phyloP scores from a whole-genome alignment of 2,797 vertebrate genomes.

The Sebastes taczanowskii region DNA sequence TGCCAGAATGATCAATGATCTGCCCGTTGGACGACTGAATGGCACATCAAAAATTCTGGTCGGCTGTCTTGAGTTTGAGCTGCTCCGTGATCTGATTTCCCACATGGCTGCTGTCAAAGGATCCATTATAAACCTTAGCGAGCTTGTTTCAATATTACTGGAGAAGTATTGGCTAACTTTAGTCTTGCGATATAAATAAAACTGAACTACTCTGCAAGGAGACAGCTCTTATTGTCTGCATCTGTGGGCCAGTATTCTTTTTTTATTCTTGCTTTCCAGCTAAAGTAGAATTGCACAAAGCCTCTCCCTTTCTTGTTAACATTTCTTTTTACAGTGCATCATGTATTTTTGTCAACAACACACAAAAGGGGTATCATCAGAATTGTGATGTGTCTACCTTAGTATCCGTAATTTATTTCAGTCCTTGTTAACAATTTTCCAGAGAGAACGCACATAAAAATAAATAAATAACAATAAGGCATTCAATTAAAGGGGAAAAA shows the following conservation, averaged over 20 bases:
- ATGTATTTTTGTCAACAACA: not conserved
- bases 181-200: not conserved
- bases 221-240: not conserved
- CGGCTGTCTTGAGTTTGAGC: not conserved
- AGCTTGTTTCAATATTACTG: conserved; percentile 7
- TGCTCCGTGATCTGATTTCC: not conserved
- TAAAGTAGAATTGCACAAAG: not conserved
- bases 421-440: not conserved
- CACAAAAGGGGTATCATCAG: not conserved
- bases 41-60: not conserved
- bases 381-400: not conserved
- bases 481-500: not conserved
- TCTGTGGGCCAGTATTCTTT: not conserved
- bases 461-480: not conserved
- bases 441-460: not conserved
- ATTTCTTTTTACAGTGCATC: not conserved
- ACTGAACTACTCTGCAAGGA: not conserved
- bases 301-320: not conserved
- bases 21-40: not conserved
- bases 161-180: not conserved
- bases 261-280: not conserved
- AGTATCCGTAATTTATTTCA: not conserved
- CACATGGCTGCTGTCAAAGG: conserved; percentile 1
- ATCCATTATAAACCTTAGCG: not conserved
- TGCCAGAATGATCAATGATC: not conserved